Evolutionary conservation across 2,888 invertebrate species (phyloP).

Genomic region (Acleris laterana): DNA sequence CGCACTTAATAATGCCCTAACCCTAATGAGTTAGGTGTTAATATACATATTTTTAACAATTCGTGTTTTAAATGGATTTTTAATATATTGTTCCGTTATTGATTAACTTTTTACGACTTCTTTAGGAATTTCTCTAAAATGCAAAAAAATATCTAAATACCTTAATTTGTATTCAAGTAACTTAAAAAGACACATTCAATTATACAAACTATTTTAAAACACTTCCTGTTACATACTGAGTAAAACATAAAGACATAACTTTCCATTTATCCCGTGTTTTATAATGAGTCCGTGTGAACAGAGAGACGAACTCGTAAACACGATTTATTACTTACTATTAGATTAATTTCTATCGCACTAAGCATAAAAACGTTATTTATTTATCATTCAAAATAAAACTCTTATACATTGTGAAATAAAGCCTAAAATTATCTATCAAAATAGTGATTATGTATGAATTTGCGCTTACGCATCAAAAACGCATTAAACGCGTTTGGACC

Average conservation of each 20-base stretch:
- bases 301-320: slow-evolving; percentile 22
- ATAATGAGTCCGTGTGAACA: slow-evolving; percentile 32
- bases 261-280: slow-evolving; percentile 5
- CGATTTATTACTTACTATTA: slow-evolving; percentile 13
- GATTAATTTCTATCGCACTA: slow-evolving; percentile 1
- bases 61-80: no score
- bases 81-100: no score
- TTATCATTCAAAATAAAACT: background rate
- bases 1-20: no score
- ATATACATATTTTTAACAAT: no score
- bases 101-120: no score
- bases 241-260: background rate
- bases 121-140: no score
- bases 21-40: no score
- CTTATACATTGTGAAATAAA: background rate
- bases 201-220: slow-evolving; percentile 8
- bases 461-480: background rate
- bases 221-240: slow-evolving; percentile 10
- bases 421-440: no score
- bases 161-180: background rate
- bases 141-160: no score
- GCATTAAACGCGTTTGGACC: background rate
- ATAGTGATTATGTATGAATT: background rate
- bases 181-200: background rate
- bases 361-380: slow-evolving; percentile 7